Evolutionary conservation across 2,797 vertebrate genomes (phyloP).

Genomic region (Aeoliscus strigatus): DNA sequence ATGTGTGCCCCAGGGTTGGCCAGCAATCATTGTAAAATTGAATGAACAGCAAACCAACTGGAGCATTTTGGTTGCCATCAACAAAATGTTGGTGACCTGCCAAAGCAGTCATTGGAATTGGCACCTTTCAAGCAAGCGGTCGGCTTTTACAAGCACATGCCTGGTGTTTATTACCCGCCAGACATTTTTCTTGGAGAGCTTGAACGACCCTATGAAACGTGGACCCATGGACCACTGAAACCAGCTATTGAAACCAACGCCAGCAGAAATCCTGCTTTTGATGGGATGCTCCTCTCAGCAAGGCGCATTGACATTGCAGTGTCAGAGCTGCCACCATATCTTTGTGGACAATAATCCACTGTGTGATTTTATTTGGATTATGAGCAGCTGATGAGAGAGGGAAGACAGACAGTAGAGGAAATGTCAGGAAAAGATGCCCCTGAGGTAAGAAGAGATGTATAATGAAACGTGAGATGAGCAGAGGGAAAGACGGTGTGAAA

Average conservation of each 20-base stretch:
- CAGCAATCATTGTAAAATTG: slow-evolving; percentile 1
- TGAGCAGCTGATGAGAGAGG: slow-evolving; percentile 3
- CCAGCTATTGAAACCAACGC: slow-evolving; percentile 17
- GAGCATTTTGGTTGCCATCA: slow-evolving; percentile 16
- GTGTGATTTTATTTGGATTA: slow-evolving; percentile 32
- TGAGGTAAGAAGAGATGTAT: slow-evolving; percentile 25
- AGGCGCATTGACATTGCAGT: slow-evolving; percentile 23
- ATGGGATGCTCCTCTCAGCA: slow-evolving; percentile 24
- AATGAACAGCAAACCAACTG: slow-evolving; percentile 9
- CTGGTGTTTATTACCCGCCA: slow-evolving; percentile 56
- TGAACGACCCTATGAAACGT: slow-evolving; percentile 38
- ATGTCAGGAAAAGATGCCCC: slow-evolving; percentile 25
- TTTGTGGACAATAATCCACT: slow-evolving; percentile 28
- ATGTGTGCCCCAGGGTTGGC: neutral
- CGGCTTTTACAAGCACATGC: slow-evolving; percentile 59
- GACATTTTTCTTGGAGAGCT: slow-evolving; percentile 64
- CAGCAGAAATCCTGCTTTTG: slow-evolving; percentile 40
- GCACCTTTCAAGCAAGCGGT: slow-evolving; percentile 35
- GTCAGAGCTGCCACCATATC: slow-evolving; percentile 16
- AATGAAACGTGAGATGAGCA: slow-evolving; percentile 37
- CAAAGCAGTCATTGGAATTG: slow-evolving; percentile 29
- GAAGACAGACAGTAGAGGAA: slow-evolving; percentile 16
- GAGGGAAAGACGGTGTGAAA: slow-evolving; percentile 43
- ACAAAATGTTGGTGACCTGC: slow-evolving; percentile 29
- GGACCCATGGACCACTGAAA: slow-evolving; percentile 26